A percentile compares a stretch with the other conserved stretches of the same genome.
Conservation (phyloP, 2,888 invertebrate genomes). For the Rosalia funebris region DNA sequence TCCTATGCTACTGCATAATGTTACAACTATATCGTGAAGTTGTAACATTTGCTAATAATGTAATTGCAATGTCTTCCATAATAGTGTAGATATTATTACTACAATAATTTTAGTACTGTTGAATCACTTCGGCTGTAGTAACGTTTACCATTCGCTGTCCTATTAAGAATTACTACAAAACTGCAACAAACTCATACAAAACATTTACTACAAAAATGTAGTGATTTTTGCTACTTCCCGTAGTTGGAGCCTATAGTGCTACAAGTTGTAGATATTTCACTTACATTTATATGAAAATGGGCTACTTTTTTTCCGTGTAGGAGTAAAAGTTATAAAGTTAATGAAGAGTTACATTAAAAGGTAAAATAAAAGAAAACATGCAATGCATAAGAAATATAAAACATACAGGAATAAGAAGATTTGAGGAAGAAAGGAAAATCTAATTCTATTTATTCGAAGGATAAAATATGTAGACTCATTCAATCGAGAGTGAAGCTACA, state of each 20-base stretch:
- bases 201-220: not conserved
- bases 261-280: not conserved
- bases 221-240: not conserved
- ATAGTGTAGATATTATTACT: not conserved
- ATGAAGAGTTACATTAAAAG: too few relatives aligned
- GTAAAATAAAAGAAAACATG: too few relatives aligned
- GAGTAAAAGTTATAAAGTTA: too few relatives aligned
- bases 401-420: too few relatives aligned
- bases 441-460: too few relatives aligned
- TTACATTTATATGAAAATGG: not conserved
- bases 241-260: not conserved
- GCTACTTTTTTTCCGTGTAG: conserved; percentile 5
- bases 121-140: not conserved
- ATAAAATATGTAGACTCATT: too few relatives aligned
- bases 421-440: too few relatives aligned
- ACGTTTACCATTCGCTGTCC: not conserved
- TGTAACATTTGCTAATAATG: not conserved
- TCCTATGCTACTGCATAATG: not conserved
- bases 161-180: not conserved
- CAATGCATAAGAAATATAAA: too few relatives aligned
- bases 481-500: too few relatives aligned
- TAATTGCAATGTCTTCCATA: not conserved
- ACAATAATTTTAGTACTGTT: not conserved
- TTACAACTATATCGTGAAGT: not conserved
- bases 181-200: not conserved